Conservation (phyloP, 2,888 invertebrate genomes). For the Rotaria macrura region DNA sequence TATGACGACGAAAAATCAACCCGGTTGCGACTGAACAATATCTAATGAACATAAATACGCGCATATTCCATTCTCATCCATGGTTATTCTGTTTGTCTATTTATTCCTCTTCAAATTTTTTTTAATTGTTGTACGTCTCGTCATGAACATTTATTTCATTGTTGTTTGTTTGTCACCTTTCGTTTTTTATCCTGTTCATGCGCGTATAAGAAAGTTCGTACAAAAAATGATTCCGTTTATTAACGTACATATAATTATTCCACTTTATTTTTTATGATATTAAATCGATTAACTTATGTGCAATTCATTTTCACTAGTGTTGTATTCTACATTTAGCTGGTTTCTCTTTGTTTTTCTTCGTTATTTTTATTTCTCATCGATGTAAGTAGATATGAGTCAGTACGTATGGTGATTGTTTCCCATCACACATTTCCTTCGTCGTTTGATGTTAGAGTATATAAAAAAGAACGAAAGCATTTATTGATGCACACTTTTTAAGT, state of each 20-base stretch:
- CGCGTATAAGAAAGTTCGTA: not conserved
- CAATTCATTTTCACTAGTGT: not conserved
- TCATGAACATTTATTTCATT: not conserved
- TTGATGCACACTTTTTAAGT: not conserved
- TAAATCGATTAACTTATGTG: not conserved
- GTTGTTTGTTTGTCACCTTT: not conserved
- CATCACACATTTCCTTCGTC: not conserved
- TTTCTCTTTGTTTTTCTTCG: not conserved
- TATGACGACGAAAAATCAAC: conserved; percentile 72
- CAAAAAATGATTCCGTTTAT: not conserved
- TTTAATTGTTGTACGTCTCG: not conserved
- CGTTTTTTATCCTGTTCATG: not conserved
- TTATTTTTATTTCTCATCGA: not conserved
- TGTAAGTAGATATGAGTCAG: not conserved
- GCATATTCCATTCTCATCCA: not conserved
- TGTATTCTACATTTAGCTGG: not conserved
- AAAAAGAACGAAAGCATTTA: not conserved
- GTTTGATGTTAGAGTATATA: not conserved
- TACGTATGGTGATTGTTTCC: not conserved
- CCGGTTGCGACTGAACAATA: not conserved
- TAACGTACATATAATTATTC: not conserved
- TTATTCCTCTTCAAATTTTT: not conserved
- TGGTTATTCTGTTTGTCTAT: not conserved
- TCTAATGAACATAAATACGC: not conserved
- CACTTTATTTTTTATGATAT: not conserved